These are phyloP conservation scores for Drosophila prostipennis DNA, from an alignment of 2,888 invertebrate genomes.

Conservation along the genomic window DNA sequence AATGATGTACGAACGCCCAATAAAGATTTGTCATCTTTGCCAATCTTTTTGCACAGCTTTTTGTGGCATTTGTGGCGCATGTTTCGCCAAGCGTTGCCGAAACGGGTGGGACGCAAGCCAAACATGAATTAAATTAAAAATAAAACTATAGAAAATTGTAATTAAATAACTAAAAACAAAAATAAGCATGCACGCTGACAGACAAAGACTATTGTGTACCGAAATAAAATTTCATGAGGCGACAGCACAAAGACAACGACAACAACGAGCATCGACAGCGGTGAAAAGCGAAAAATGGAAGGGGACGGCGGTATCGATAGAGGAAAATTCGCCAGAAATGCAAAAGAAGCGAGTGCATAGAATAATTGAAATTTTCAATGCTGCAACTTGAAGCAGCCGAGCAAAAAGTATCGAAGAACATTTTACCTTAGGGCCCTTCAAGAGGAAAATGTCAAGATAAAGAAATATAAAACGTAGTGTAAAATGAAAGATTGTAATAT, in stretches of 20 bases:
- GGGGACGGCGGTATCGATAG: constrained; percentile 20
- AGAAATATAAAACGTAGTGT: neutral
- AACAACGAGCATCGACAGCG: constrained; percentile 22
- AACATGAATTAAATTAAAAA: constrained; percentile 67
- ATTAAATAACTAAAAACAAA: constrained; percentile 68
- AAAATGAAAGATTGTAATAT: neutral
- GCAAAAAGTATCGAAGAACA: constrained; percentile 25
- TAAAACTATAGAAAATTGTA: constrained; percentile 60
- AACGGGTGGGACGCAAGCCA: constrained; percentile 32
- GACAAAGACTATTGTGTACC: constrained; percentile 57
- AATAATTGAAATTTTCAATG: constrained; percentile 43
- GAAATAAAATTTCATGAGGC: constrained; percentile 51
- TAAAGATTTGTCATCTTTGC: constrained; percentile 43
- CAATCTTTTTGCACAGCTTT: constrained; percentile 47
- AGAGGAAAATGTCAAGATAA: neutral
- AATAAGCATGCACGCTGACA: constrained; percentile 46
- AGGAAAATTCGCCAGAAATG: constrained; percentile 38
- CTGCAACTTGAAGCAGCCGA: constrained; percentile 8
- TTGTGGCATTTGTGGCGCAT: constrained; percentile 53
- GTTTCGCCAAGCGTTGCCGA: constrained; percentile 42
- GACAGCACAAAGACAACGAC: constrained; percentile 39
- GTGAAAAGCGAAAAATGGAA: constrained; percentile 22
- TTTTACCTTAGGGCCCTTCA: neutral
- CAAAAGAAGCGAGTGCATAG: constrained; percentile 27
- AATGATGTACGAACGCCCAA: neutral